Evolutionary conservation across 2,888 invertebrate genomes (phyloP).

Genomic region (Papilio demoleus): DNA sequence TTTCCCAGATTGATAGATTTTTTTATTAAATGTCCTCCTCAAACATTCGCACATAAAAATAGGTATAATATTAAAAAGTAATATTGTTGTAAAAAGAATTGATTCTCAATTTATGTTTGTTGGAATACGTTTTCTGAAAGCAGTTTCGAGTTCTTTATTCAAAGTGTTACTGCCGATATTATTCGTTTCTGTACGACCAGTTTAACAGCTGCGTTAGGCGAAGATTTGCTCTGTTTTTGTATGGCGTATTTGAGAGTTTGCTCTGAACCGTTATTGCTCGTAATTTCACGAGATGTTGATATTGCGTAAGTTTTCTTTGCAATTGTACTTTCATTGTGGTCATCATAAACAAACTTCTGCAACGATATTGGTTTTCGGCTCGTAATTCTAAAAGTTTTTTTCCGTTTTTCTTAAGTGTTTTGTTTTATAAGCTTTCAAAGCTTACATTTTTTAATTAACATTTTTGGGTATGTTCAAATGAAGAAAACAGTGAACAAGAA

Average conservation of each 20-base stretch:
- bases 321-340: slow-evolving; percentile 43
- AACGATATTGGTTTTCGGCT: slow-evolving; percentile 27
- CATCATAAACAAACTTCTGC: slow-evolving; percentile 45
- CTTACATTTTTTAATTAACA: not conserved
- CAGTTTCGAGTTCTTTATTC: slow-evolving; percentile 10
- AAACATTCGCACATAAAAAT: too few relatives aligned
- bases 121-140: not conserved
- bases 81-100: too few relatives aligned
- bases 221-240: slow-evolving; percentile 55
- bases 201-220: slow-evolving; percentile 20
- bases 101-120: not conserved
- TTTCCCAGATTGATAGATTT: too few relatives aligned
- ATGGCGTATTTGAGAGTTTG: slow-evolving; percentile 65
- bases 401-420: not conserved
- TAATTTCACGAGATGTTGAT: slow-evolving; percentile 63
- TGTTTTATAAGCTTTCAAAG: not conserved
- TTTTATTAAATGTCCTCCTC: too few relatives aligned
- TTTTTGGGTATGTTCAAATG: too few relatives aligned
- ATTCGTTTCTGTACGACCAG: not conserved
- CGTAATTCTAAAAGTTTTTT: slow-evolving; percentile 3
- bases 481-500: too few relatives aligned
- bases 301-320: slow-evolving; percentile 64
- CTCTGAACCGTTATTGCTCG: slow-evolving; percentile 53
- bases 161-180: slow-evolving; percentile 3
- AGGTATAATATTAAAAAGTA: too few relatives aligned